Conservation (phyloP, 37 sponge, comb jelly and placozoan genomes). For the Crambe crambe region DNA sequence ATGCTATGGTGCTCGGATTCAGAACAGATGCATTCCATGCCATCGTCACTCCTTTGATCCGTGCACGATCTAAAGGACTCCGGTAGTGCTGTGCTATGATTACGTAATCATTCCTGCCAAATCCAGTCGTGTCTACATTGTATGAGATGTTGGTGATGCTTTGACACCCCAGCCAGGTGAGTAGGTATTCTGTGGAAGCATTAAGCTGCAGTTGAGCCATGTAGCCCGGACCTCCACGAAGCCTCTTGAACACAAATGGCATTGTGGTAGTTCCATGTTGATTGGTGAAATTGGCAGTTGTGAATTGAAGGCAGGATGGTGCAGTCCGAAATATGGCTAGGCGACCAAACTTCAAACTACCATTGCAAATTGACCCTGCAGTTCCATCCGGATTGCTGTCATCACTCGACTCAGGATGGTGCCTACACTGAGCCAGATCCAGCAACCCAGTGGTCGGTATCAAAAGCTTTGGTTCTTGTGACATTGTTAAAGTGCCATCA, state of each 20-base stretch:
- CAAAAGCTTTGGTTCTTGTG: slow-evolving; percentile 6
- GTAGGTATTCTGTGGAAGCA: slow-evolving; percentile 19
- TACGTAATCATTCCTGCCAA: slow-evolving; percentile 34
- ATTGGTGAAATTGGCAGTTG: slow-evolving; percentile 40
- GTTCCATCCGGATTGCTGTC: not conserved
- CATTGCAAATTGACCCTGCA: slow-evolving; percentile 51
- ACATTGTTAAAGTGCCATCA: slow-evolving; percentile 70
- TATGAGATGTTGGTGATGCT: slow-evolving; percentile 72
- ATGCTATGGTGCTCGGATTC: slow-evolving; percentile 11
- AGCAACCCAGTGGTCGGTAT: slow-evolving; percentile 47
- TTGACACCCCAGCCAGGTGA: slow-evolving; percentile 43
- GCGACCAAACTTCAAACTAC: slow-evolving; percentile 33
- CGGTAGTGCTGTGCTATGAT: slow-evolving; percentile 48
- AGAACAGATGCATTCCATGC: not conserved
- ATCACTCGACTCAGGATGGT: slow-evolving; percentile 1
- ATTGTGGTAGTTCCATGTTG: slow-evolving; percentile 39
- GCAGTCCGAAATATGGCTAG: slow-evolving; percentile 51
- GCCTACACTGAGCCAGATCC: slow-evolving; percentile 28
- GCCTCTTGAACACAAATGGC: slow-evolving; percentile 53
- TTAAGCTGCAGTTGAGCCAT: slow-evolving; percentile 80
- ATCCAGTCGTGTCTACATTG: slow-evolving; percentile 15
- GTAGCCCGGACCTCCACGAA: slow-evolving; percentile 62
- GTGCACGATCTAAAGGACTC: slow-evolving; percentile 31
- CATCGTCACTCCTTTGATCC: slow-evolving; percentile 2
- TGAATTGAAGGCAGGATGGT: slow-evolving; percentile 51